Percentiles rank a stretch among this genome's conserved stretches.
These are phyloP conservation scores for Lamproptera curius DNA, from an alignment of 2,888 invertebrate genomes.

Conservation along the genomic window DNA sequence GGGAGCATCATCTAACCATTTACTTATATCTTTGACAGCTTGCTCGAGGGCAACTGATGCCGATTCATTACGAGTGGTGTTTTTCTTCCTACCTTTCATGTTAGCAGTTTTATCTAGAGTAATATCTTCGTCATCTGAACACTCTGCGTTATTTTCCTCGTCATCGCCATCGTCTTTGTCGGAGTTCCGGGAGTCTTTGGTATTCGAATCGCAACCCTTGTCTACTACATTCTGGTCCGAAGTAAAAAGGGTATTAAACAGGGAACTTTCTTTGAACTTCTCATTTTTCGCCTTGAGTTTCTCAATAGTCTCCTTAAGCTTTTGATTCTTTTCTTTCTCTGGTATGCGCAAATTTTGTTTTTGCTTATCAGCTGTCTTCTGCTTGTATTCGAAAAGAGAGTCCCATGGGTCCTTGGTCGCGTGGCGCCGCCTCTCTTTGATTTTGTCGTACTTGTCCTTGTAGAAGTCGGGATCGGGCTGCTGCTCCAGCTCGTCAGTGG, in stretches of 20 bases:
- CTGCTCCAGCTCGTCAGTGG: constrained; percentile 31
- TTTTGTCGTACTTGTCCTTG: constrained; percentile 80
- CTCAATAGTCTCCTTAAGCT: constrained; percentile 78
- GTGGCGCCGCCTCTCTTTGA: constrained; percentile 79
- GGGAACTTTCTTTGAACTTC: constrained; percentile 61
- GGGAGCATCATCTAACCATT: constrained; percentile 92
- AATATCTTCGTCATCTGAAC: constrained; percentile 36
- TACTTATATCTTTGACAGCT: constrained; percentile 91
- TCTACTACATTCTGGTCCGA: constrained; percentile 39
- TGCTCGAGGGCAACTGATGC: constrained; percentile 79
- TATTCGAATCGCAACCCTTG: constrained; percentile 36
- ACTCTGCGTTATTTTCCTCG: constrained; percentile 32
- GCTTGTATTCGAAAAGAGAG: constrained; percentile 65
- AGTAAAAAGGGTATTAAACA: constrained; percentile 54
- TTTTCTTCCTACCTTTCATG: constrained; percentile 64
- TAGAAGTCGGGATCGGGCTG: constrained; percentile 13
- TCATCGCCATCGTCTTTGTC: constrained; percentile 34
- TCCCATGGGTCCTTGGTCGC: constrained; percentile 69
- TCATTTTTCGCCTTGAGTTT: constrained; percentile 81
- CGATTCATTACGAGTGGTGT: constrained; percentile 73
- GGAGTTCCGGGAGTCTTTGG: constrained; percentile 37
- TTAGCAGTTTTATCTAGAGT: constrained; percentile 40
- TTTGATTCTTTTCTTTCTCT: constrained; percentile 72
- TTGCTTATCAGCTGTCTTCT: constrained; percentile 58
- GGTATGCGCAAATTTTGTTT: constrained; percentile 52